A percentile compares a stretch with the other conserved stretches of the same genome.
phyloP scores from a whole-genome alignment of 2,888 invertebrate species.

The Synergus umbraculus region DNA sequence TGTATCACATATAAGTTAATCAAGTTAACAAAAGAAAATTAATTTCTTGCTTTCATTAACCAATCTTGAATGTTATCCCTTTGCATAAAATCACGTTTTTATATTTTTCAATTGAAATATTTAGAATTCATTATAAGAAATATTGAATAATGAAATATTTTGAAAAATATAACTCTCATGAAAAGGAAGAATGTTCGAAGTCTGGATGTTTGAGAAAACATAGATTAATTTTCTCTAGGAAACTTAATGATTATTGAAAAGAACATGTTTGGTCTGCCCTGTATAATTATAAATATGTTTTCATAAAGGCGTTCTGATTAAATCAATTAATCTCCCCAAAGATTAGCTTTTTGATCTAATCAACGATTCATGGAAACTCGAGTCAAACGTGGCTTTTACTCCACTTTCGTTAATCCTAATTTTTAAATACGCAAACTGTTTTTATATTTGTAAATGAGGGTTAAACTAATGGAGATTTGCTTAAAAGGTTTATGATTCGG shows the following conservation, averaged over 20 bases:
- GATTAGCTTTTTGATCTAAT: conserved; percentile 22
- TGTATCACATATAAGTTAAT: neutral
- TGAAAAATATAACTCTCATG: neutral
- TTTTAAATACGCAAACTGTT: neutral
- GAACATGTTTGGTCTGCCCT: neutral
- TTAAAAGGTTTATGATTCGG: conserved; percentile 6
- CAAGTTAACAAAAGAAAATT: neutral
- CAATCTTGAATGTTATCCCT: neutral
- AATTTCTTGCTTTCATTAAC: neutral
- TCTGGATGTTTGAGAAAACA: neutral
- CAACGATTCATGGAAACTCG: neutral
- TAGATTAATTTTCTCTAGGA: neutral
- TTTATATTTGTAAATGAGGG: conserved; percentile 12
- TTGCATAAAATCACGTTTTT: neutral
- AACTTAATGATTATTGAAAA: neutral
- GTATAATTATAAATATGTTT: conserved; percentile 6
- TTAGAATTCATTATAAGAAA: neutral
- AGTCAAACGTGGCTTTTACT: neutral
- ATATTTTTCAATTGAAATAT: neutral
- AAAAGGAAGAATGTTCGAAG: neutral
- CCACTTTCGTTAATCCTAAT: conserved; percentile 1
- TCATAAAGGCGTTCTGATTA: neutral
- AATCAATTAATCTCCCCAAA: conserved; percentile 42
- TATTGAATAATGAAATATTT: neutral
- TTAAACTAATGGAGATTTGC: neutral